These are phyloP conservation scores for Chloromyia formosa DNA, from an alignment of 2,888 invertebrate species.

Conservation along the genomic window DNA sequence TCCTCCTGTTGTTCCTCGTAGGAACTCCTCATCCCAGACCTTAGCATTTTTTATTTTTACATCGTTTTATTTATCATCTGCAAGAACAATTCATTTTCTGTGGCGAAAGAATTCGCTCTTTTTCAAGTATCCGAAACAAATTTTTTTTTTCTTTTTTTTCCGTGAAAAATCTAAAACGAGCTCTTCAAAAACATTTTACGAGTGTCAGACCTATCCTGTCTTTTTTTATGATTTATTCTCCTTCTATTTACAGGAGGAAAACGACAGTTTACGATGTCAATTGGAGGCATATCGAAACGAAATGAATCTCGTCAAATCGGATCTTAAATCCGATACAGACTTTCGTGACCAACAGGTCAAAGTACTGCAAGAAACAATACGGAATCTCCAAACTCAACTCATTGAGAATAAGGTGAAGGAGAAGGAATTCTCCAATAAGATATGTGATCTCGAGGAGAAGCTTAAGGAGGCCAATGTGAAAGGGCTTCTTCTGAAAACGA, in stretches of 20 bases:
- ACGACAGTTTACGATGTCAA: slow-evolving; percentile 89
- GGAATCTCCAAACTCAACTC: slow-evolving; percentile 63
- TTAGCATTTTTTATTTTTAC: too few relatives aligned
- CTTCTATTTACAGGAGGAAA: slow-evolving; percentile 79
- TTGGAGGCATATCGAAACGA: slow-evolving; percentile 95
- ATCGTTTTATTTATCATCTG: too few relatives aligned
- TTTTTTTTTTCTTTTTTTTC: too few relatives aligned
- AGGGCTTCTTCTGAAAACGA: slow-evolving; percentile 62
- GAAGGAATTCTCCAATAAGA: slow-evolving; percentile 59
- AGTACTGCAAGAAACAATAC: slow-evolving; percentile 64
- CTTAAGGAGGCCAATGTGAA: slow-evolving; percentile 63
- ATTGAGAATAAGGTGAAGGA: slow-evolving; percentile 62
- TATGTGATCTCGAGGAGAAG: slow-evolving; percentile 60
- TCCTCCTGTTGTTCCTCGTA: too few relatives aligned
- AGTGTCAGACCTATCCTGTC: too few relatives aligned
- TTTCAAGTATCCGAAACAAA: too few relatives aligned
- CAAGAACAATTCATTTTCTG: too few relatives aligned
- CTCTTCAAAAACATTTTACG: too few relatives aligned
- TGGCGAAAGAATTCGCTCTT: too few relatives aligned
- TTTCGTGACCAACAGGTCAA: slow-evolving; percentile 87
- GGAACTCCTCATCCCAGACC: too few relatives aligned
- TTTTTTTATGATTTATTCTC: too few relatives aligned
- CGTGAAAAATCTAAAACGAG: too few relatives aligned
- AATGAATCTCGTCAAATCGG: slow-evolving; percentile 85
- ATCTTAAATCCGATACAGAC: slow-evolving; percentile 79